Base-by-base conservation (phyloP, 2,797 vertebrate species). In the Heteromormyrus szaboi region DNA sequence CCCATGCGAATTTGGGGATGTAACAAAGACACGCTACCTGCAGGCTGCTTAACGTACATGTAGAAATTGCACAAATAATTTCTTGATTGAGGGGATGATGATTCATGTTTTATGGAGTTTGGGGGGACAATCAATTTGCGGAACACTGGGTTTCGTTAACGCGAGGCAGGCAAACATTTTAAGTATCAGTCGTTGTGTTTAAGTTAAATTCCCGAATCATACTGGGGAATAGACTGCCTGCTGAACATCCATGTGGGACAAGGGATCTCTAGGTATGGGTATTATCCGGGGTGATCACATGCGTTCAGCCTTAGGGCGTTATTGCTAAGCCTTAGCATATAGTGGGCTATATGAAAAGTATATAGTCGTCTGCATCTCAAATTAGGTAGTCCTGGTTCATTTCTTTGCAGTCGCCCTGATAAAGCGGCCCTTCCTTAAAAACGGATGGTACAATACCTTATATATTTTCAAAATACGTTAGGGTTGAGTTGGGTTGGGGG, bases 81-180 rank as follows among this genome's bases (percentile, higher is more conserved):
- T n/a, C 41, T 46, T 46, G 41, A 9, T 17, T 44, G 37, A 81
- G 41, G 41, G 76, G 37, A 79, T 8, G n/a, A n/a, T 8, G 17
- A 81, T 81, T 81, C n/a, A 46, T 81, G 76, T 81, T n/a, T 81
- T 81, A 81, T 9, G 76, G 76, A 44, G 76, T 81, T 81, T 81
- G 19, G 7, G 14, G 7, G 2, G 65, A 11, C 65, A 72, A 37
- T 72, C 68, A 46, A n/a, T 81, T 81, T 81, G 37, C 19, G 17
- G n/a, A 81, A 81, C 37, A 9, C 17, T 81, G 14, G 37, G 41
- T 46, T 46, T 46, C 6, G 29, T 81, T 81, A 81, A 81, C 6
- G 72, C 41, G 6, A 81, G 41, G 44, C 14, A 25, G 17, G 76
- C 19, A 46, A 81, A 44, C 41, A 81, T n/a, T 22, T 14, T n/a